Evolutionary conservation across 2,888 invertebrate genomes (phyloP), one percentile per base, ranked within the genome.

Genomic region (Epistrophella euchroma): DNA sequence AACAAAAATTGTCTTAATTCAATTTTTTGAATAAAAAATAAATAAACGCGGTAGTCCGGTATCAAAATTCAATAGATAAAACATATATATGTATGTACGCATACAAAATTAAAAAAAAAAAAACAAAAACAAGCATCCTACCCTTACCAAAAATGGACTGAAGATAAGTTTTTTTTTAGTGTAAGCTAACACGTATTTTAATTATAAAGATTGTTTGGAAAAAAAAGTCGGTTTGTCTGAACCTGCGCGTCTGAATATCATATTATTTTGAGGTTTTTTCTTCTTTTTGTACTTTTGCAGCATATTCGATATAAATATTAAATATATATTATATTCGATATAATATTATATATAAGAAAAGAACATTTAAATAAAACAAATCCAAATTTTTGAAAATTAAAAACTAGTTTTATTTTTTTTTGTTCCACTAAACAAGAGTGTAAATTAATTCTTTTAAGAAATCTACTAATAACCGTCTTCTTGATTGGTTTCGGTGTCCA

Each of bases 321-420:
- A 25, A 68, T 52, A 62, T 22, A 52, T 37, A 68, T 11, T 1
- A 35, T 3, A 47, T 4, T 17, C 17, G 73, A 50, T 15, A 52
- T 66, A 60, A 64, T 45, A 77, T 83, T 3, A 25, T 25, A 86
- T 35, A 58, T 15, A 58, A 37, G 17, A 35, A n/a, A 35, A 37
- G 22, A 71, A 47, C 55, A 86, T 74, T 73, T 56, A 73, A 82
- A 56, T 60, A 43, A 85, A 81, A 82, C 62, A 71, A 71, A 64
- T 45, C 4, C 50, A 77, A 77, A 17, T 35, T 35, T 82, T 76
- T 58, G 56, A 83, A 79, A 72, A 70, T 52, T 50, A 37, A 58
- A 86, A 89, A 87, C 87, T 89, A 89, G 88, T 89, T 90, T 89
- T 90, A 88, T 89, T 88, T 88, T 88, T 88, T 32, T 64, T 89